A percentile compares a stretch with the other conserved stretches of the same genome.
Conservation (phyloP, 2,113 vertebrate species). For the Campylomormyrus numenius region DNA sequence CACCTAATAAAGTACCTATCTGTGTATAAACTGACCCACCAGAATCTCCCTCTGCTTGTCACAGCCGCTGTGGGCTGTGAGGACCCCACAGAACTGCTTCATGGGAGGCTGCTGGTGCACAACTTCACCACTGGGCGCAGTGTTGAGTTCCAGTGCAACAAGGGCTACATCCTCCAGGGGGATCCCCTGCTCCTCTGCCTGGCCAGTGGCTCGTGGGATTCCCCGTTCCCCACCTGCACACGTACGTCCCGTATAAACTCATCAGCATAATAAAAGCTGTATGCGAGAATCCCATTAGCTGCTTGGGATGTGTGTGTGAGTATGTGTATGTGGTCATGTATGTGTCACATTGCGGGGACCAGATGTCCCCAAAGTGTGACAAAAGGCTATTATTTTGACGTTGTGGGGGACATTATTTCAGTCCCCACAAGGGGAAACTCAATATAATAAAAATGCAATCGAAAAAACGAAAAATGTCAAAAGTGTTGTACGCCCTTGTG, state of each 20-base stretch:
- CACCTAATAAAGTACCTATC: neutral
- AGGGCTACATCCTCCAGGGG: constrained; percentile 77
- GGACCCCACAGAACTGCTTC: constrained; percentile 55
- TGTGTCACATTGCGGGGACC: neutral
- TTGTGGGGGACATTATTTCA: neutral
- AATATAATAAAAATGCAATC: neutral
- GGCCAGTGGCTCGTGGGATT: constrained; percentile 73
- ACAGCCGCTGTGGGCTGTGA: constrained; percentile 58
- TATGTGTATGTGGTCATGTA: neutral
- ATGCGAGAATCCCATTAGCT: neutral
- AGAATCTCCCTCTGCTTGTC: neutral
- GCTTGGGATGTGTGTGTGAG: neutral
- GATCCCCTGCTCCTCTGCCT: constrained; percentile 66
- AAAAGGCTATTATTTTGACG: neutral
- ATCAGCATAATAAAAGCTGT: neutral
- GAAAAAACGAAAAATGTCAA: neutral
- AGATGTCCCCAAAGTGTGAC: neutral
- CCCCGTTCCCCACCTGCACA: constrained; percentile 74
- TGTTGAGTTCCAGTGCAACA: constrained; percentile 70
- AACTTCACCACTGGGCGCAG: constrained; percentile 64
- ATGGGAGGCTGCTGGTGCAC: constrained; percentile 70
- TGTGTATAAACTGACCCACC: neutral
- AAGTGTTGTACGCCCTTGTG: neutral
- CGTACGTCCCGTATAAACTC: constrained; percentile 62
- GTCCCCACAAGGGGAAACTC: neutral